These are phyloP conservation scores for Penaeus indicus DNA, from an alignment of 1,140 invertebrate genomes.

Conservation along the genomic window DNA sequence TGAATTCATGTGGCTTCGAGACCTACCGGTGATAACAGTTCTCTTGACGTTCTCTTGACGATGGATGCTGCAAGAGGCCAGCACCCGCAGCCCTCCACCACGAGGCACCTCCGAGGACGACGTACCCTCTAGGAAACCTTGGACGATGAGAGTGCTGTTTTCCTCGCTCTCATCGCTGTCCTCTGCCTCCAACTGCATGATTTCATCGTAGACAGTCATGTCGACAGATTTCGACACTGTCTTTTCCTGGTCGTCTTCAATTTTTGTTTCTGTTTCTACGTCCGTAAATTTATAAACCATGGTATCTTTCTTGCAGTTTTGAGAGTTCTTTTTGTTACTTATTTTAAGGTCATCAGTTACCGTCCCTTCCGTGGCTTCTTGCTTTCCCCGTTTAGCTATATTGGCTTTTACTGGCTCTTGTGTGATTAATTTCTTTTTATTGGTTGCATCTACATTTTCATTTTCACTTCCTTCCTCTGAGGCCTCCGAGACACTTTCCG, in stretches of 20 bases:
- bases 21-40: slow-evolving; percentile 52
- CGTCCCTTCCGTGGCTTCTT: background rate
- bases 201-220: slow-evolving; percentile 36
- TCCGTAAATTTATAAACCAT: background rate
- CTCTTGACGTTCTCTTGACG: slow-evolving; percentile 43
- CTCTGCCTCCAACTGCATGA: background rate
- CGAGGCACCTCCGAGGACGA: slow-evolving; percentile 11
- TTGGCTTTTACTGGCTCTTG: no score
- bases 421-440: no score
- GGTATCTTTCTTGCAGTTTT: background rate
- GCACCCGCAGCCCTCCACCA: slow-evolving; percentile 17
- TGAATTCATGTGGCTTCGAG: background rate
- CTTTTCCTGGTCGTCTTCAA: slow-evolving; percentile 17
- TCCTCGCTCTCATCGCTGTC: slow-evolving; percentile 13
- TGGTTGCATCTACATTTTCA: no score
- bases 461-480: no score
- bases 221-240: slow-evolving; percentile 26
- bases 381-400: no score
- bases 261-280: slow-evolving; percentile 11
- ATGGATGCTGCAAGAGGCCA: slow-evolving; percentile 44
- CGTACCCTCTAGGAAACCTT: background rate
- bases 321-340: background rate
- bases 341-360: background rate
- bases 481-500: no score
- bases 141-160: background rate